phyloP scores from a whole-genome alignment of 35 echinoderm and acorn worm genomes.

The Hemicentrotus pulcherrimus region DNA sequence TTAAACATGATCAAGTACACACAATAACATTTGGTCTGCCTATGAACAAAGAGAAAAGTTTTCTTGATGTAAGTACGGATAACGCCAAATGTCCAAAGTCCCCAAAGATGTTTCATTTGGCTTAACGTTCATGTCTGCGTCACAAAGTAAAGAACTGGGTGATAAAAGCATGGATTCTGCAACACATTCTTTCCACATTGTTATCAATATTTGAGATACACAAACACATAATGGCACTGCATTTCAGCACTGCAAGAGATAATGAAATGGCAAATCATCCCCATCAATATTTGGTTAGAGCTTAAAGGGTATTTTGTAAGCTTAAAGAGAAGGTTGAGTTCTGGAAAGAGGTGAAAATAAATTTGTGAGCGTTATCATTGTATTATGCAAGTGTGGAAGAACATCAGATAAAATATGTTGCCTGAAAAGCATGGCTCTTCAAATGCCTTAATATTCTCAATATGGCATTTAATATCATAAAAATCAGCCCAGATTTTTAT shows the following conservation, averaged over 20 bases:
- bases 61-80: not conserved
- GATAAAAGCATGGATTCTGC: not conserved
- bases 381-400: too few relatives aligned
- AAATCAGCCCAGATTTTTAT: too few relatives aligned
- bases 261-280: not conserved
- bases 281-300: not conserved
- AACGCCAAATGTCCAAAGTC: not conserved
- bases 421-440: too few relatives aligned
- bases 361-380: too few relatives aligned
- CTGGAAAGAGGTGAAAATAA: too few relatives aligned
- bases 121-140: not conserved
- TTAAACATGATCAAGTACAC: too few relatives aligned
- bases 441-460: too few relatives aligned
- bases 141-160: not conserved
- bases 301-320: not conserved
- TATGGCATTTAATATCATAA: too few relatives aligned
- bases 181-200: not conserved
- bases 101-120: not conserved
- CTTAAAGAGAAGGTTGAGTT: too few relatives aligned
- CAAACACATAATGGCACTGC: not conserved
- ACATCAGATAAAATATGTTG: too few relatives aligned
- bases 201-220: not conserved
- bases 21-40: not conserved
- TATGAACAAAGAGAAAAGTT: not conserved
- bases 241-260: not conserved